Base-by-base conservation (phyloP, 64 coral and sea anemone genomes). In the Pocillopora verrucosa region DNA sequence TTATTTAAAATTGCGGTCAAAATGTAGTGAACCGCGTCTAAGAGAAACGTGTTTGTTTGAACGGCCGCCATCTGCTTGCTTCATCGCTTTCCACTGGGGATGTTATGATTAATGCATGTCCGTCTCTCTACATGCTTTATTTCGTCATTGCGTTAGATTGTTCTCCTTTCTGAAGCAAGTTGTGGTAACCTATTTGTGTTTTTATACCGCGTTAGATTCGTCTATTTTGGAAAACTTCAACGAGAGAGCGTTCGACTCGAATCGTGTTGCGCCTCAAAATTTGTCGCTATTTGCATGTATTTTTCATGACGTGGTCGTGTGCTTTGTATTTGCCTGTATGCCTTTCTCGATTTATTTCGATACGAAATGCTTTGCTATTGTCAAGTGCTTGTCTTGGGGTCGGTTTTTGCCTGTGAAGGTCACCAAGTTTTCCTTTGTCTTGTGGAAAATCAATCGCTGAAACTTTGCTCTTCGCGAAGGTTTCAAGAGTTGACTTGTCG, bases 51-150 rank as follows among this genome's bases (percentile, higher is more conserved):
- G 80, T 65, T 68, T 15, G 65, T 51, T 72, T 85, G 65, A 85
- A 57, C 64, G 37, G 70, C 30, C 72, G n/a, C 82, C 82, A 85
- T 85, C 82, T 85, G 82, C 82, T 56, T 85, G 34, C 63, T 72
- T 65, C 38, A 15, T 11, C 26, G 65, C 82, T 56, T 79, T 79
- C 77, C n/a, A 70, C 57, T 60, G 11, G 58, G 57, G 22, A 19
- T 35, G 82, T 72, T 85, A 85, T 85, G 36, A 70, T 85, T 85
- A 56, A 85, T 85, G 82, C 65, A 85, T 72, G 64, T 85, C 82
- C 37, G 63, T 85, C 61, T 19, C 35, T 41, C 25, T 58, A 22
- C 22, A 25, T 20, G 38, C 82, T 11, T 15, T 79, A 68, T 56
- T 70, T 45, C 22, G 26, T 15, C 65, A 25, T 0, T 41, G 26